These are phyloP conservation scores for Jordanella pulchra DNA, from an alignment of 2,797 vertebrate genomes.

Conservation along the genomic window DNA sequence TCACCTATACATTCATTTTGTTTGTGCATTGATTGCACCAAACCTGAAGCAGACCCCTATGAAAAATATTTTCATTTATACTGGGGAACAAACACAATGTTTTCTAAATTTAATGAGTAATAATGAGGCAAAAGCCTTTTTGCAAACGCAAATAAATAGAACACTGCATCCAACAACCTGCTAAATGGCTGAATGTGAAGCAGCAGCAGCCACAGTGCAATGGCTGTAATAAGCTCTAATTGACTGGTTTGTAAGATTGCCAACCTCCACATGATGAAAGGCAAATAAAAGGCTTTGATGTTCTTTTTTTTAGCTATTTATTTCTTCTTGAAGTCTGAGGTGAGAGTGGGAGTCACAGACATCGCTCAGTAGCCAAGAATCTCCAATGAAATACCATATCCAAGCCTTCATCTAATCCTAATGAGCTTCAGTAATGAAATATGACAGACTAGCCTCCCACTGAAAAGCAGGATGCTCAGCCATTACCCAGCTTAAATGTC, in stretches of 20 bases:
- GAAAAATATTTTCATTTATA: neutral
- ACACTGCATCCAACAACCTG: slow-evolving; percentile 7
- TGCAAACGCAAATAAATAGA: slow-evolving; percentile 15
- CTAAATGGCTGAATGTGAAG: slow-evolving; percentile 40
- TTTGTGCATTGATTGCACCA: neutral
- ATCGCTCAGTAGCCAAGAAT: slow-evolving; percentile 56
- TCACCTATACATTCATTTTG: neutral
- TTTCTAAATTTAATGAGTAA: slow-evolving; percentile 12
- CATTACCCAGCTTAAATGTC: slow-evolving; percentile 60
- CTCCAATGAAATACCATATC: slow-evolving; percentile 48
- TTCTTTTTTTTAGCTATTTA: slow-evolving; percentile 33
- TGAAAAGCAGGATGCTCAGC: slow-evolving; percentile 39
- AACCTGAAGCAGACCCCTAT: neutral
- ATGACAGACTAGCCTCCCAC: slow-evolving; percentile 61
- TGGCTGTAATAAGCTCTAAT: slow-evolving; percentile 64
- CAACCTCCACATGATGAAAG: slow-evolving; percentile 75
- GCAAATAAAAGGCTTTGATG: slow-evolving; percentile 72
- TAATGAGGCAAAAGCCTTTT: slow-evolving; percentile 6
- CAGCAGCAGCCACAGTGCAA: slow-evolving; percentile 31
- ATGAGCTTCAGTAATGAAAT: slow-evolving; percentile 72
- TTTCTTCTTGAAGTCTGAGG: slow-evolving; percentile 54
- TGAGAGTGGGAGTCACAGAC: slow-evolving; percentile 53
- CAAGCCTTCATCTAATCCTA: slow-evolving; percentile 63
- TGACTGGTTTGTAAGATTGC: slow-evolving; percentile 70
- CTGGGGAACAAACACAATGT: neutral